phyloP scores from a whole-genome alignment of 1,140 invertebrate species.

The Neotoxoptera formosana region DNA sequence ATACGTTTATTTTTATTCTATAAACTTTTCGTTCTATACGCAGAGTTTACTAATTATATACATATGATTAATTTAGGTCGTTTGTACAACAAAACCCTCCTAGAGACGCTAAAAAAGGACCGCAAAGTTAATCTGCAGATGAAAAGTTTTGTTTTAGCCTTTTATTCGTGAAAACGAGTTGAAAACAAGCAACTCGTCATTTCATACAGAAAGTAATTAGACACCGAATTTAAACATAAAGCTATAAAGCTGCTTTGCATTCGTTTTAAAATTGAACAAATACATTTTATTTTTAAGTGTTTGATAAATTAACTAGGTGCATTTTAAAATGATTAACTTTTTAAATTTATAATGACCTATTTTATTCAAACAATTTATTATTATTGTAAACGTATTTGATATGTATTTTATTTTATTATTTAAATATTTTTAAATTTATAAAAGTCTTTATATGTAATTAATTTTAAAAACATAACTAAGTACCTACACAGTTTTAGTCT shows the following conservation, averaged over 20 bases:
- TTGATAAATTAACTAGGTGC: background rate
- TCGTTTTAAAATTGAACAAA: background rate
- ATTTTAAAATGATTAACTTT: background rate
- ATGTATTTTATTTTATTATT: background rate
- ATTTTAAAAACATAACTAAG: background rate
- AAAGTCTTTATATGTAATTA: background rate
- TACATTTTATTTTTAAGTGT: background rate
- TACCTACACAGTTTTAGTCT: background rate
- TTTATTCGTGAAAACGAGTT: slow-evolving; percentile 54
- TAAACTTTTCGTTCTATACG: background rate
- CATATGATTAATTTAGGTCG: slow-evolving; percentile 27
- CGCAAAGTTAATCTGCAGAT: slow-evolving; percentile 31
- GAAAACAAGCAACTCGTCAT: slow-evolving; percentile 35
- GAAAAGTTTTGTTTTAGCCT: slow-evolving; percentile 51
- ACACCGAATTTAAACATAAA: background rate
- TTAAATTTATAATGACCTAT: background rate
- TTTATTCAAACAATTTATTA: background rate
- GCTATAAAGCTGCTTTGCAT: background rate
- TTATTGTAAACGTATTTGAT: background rate
- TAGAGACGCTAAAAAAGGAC: slow-evolving; percentile 50
- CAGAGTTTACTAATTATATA: background rate
- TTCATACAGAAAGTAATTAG: slow-evolving; percentile 20
- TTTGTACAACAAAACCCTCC: background rate
- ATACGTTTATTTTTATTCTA: slow-evolving; percentile 13
- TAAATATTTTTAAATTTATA: background rate